Base-by-base conservation (phyloP, 2,797 vertebrate genomes). In the Sebastes ruberrimus region DNA sequence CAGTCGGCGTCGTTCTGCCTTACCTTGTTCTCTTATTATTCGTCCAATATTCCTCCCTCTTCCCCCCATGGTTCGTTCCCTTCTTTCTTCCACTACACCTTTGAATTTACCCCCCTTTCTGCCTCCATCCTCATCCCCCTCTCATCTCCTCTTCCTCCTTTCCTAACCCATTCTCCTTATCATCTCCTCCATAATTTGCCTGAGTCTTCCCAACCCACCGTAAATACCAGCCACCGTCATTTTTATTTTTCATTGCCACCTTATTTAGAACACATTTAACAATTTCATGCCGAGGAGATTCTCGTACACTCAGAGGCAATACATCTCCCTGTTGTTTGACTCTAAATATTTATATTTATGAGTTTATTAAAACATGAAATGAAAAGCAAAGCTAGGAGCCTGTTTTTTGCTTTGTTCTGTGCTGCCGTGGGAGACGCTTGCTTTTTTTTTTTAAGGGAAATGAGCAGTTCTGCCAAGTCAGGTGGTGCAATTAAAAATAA, bases 261-360 rank as follows among this genome's bases (percentile, higher is more conserved):
- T 64, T 83, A 81, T 88, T 88, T 78, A 78, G 77, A 75, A 46
- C 70, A 63, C 57, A 85, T 87, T 79, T 72, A 82, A 83, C 81
- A 81, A 83, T 85, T 82, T 78, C 79, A 83, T 76, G 77, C 68
- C 3, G 8, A 28, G 25, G 23, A 76, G 77, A 42, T 74, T 83
- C 77, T 68, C 71, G 14, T 35, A 28, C 71, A 71, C 74, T 23
- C 13, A 35, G 38, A 81, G 70, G 74, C 42, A 69, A 76, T 22
- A 71, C n/a, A 60, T 69, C 38, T 65, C 74, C 60, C 63, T 81
- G 77, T 80, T 80, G 78, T 53, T 42, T 10, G 60, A 69, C 74
- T 71, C 35, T 55, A 72, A 67, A 76, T 78, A 73, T 76, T 82
- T 78, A 20, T 75, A 67, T 76, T 78, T 42, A 78, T 59, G 69